These are phyloP conservation scores for Nyctalus aviator DNA, from an alignment of 2,797 vertebrate genomes.

Conservation along the genomic window DNA sequence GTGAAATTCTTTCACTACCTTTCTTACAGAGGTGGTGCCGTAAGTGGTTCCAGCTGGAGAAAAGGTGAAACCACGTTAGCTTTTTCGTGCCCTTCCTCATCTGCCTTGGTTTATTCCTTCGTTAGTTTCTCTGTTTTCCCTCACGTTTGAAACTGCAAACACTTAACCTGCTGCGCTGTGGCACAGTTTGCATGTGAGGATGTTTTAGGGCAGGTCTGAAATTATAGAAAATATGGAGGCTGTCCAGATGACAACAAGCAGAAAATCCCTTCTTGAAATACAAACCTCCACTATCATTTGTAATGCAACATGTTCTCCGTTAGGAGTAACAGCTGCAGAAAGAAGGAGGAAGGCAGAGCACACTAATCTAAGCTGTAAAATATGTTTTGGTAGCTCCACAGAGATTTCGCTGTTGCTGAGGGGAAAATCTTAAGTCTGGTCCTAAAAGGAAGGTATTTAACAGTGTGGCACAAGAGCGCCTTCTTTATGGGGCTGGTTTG, in stretches of 20 bases:
- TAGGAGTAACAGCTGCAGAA: constrained; percentile 68
- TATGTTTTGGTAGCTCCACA: constrained; percentile 71
- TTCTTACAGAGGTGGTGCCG: too few species aligned
- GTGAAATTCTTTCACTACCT: not conserved
- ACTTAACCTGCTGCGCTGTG: constrained; percentile 12
- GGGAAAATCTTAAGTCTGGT: constrained; percentile 80
- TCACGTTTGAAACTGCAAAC: constrained; percentile 27
- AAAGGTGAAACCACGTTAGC: not conserved
- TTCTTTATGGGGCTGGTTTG: constrained; percentile 71
- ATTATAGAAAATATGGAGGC: constrained; percentile 51
- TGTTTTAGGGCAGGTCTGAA: constrained; percentile 68
- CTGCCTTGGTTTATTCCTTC: not conserved
- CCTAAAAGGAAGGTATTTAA: constrained; percentile 79
- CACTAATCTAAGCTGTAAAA: constrained; percentile 74
- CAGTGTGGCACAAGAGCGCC: constrained; percentile 41
- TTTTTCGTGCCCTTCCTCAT: not conserved
- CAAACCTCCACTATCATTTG: constrained; percentile 57
- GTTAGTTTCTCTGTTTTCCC: constrained; percentile 46
- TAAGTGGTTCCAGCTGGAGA: not conserved
- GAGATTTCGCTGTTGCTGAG: constrained; percentile 72
- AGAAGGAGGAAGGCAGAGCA: constrained; percentile 45
- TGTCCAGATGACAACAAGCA: constrained; percentile 41
- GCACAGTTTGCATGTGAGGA: constrained; percentile 23
- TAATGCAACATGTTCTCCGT: constrained; percentile 59
- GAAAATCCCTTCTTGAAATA: constrained; percentile 57